Evolutionary conservation across 2,888 invertebrate genomes (phyloP), one percentile per base, ranked within the genome.

Genomic region (Noctua fimbriata): DNA sequence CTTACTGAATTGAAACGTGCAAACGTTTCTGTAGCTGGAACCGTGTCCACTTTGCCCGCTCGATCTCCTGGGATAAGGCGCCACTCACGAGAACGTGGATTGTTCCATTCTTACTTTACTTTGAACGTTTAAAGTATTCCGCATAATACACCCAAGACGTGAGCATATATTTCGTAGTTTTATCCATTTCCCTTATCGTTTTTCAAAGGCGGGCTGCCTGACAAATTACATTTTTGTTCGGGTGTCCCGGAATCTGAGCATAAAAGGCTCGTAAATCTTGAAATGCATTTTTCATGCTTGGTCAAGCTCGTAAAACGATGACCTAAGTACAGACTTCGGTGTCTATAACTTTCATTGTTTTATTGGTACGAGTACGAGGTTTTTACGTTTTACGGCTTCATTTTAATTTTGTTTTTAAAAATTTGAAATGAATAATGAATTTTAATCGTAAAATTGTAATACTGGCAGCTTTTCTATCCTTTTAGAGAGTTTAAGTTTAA

Each of bases 211-310:
- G 88, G 88, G 86, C 87, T 87, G 89, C 83, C 90, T 91, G 92
- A 93, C 92, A 93, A 93, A 94, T 94, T 92, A 93, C 93, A 93
- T 92, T 93, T 93, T 93, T 92, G 93, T 91, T 92, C 87, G 90
- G 91, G 88, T 92, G 89, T 92, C 90, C 91, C 90, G 89, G 91
- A 92, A 92, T 93, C 92, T 92, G 90, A 89, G 90, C 91, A 92
- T 94, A 93, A 92, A 93, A 93, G 90, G 77, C 82, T 92, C 93
- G 91, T 94, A 94, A 94, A 94, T 93, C 92, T 90, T 90, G 88
- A 90, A 90, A 92, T 94, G 94, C 94, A 94, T 94, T 94, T 94
- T 93, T 93, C 93, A 93, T 92, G 93, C 92, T 92, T 90, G 93
- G 93, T 92, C 94, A 92, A 93, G 90, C 92, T 90, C 89, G 90